phyloP scores from a whole-genome alignment of 2,797 vertebrate species.

The Pagetopsis macropterus region DNA sequence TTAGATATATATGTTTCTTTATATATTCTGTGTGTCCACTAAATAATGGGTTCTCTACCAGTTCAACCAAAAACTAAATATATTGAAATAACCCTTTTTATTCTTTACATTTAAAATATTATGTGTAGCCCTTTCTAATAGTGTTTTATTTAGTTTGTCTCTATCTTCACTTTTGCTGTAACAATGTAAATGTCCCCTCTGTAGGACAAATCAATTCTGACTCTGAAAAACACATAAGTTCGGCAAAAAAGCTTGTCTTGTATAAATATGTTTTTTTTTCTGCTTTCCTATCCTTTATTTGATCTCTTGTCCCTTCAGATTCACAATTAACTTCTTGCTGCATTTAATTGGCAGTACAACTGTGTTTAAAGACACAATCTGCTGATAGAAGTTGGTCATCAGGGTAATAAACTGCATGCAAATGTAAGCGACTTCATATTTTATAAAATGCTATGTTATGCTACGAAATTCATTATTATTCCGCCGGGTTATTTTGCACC shows the following conservation, averaged over 20 bases:
- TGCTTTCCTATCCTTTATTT: background rate
- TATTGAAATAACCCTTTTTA: no score
- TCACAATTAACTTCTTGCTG: background rate
- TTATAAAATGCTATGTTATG: background rate
- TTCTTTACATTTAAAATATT: no score
- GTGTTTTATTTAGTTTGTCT: no score
- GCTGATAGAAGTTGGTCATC: background rate
- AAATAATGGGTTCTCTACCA: no score
- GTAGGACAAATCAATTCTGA: no score
- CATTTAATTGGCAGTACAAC: background rate
- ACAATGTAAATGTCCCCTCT: no score
- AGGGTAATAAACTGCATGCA: slow-evolving; percentile 1
- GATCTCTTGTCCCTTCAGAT: background rate
- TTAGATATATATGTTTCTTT: background rate
- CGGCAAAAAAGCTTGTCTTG: background rate
- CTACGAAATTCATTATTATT: no score
- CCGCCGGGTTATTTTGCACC: no score
- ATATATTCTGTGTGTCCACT: background rate
- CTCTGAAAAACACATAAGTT: no score
- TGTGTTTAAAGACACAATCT: background rate
- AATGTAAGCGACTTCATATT: slow-evolving; percentile 3
- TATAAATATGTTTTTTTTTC: background rate
- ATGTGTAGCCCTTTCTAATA: no score
- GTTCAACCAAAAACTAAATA: no score
- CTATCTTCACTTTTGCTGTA: no score